phyloP scores from a whole-genome alignment of 23 tunicate genomes.

The Styela clava region DNA sequence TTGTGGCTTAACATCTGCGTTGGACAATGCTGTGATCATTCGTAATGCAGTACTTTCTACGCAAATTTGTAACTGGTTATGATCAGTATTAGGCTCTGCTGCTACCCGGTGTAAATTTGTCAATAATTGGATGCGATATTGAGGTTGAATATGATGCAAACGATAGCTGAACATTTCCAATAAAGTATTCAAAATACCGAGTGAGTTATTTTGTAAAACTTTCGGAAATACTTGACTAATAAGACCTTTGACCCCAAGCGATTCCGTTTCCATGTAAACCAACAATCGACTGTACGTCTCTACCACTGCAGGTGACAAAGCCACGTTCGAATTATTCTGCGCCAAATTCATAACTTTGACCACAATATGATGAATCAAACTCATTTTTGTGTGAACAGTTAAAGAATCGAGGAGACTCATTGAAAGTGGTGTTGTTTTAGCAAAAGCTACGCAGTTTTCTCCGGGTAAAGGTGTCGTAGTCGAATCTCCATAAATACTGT shows the following conservation, averaged over 20 bases:
- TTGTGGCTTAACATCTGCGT: constrained; percentile 77
- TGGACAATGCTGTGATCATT: constrained; percentile 71
- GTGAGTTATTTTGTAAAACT: constrained; percentile 46
- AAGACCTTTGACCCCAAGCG: constrained; percentile 67
- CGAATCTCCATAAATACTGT: constrained; percentile 60
- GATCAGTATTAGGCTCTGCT: constrained; percentile 31
- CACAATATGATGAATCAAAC: constrained; percentile 73
- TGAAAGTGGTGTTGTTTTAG: constrained; percentile 49
- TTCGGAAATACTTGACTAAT: constrained; percentile 75
- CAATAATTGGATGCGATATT: constrained; percentile 62
- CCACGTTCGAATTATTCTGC: constrained; percentile 33
- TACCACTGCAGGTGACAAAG: constrained; percentile 83
- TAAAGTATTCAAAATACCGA: constrained; percentile 56
- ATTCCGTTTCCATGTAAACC: constrained; percentile 76
- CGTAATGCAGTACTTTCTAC: constrained; percentile 83
- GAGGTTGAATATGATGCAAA: constrained; percentile 68
- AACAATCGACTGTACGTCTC: constrained; percentile 90
- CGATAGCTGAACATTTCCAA: constrained; percentile 81
- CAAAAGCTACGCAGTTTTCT: constrained; percentile 49
- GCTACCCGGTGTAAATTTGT: constrained; percentile 53
- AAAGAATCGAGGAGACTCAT: constrained; percentile 85
- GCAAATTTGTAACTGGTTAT: constrained; percentile 55
- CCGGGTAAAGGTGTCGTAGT: constrained; percentile 47
- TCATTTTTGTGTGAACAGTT: constrained; percentile 86
- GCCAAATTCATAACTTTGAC: constrained; percentile 46